Base-by-base conservation (phyloP, 2,888 invertebrate genomes). In the Caenorhabditis sulstoni region DNA sequence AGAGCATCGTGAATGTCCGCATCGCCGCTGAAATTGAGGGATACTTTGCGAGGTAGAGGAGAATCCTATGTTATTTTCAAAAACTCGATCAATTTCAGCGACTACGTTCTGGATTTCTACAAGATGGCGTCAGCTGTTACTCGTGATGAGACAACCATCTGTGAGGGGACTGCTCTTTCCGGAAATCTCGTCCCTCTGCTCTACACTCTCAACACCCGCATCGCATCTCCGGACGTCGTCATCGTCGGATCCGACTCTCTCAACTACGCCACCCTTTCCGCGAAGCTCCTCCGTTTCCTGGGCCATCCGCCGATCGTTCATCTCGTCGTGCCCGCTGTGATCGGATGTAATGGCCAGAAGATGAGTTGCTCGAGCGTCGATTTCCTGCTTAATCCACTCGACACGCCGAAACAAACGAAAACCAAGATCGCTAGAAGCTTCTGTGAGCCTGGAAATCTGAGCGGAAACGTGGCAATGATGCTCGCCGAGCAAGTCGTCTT, bases 61-160 rank as follows among this genome's bases (percentile, higher is more conserved):
- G n/a, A n/a, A n/a, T n/a, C n/a, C n/a, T n/a, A 39, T 45, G 20
- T 58, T 16, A 37, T 55, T 37, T 45, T 59, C 44, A 9, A 47
- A n/a, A 2, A 3, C 11, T 14, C n/a, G 14, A 3, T 55, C 5
- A 11, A 47, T 81, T 86, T 53, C 68, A 88, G 88, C 20, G 87
- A 88, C n/a, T 89, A 86, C 81, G 86, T 87, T 1, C 81, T 90
- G 23, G 85, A 87, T 44, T 85, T 89, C 84, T 89, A 89, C 85
- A 87, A 89, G 79, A 80, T 87, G 86, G 87, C 86, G 0, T 86
- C 87, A 47, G 82, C 85, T 8, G 84, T 90, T 14, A 87, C 89
- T 0, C 73, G 86, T 22, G 88, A 88, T 62, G 88, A 86, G 35
- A 81, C 88, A 3, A 78, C 84, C 9, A 58, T 87, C n/a, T 84